phyloP scores from a whole-genome alignment of 2,888 invertebrate genomes.

The Drosophila monieri region DNA sequence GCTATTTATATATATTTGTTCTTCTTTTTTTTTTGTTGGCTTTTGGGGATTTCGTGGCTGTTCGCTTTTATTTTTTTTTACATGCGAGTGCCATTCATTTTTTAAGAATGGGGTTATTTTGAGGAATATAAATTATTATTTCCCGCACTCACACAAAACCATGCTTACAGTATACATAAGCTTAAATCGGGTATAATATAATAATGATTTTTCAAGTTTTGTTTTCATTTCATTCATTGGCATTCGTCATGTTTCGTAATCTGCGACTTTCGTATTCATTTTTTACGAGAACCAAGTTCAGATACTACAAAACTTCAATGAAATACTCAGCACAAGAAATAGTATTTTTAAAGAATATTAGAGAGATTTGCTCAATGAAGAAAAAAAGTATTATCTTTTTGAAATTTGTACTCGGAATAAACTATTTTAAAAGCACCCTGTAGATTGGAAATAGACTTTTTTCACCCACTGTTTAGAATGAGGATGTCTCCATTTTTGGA shows the following conservation, averaged over 20 bases:
- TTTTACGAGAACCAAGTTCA: background rate
- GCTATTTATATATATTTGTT: constrained; percentile 48
- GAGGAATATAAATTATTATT: constrained; percentile 35
- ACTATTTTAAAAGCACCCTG: background rate
- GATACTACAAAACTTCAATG: no score
- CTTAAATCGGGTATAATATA: constrained; percentile 30
- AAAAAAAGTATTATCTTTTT: background rate
- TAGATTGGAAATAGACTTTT: background rate
- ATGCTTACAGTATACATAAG: constrained; percentile 10
- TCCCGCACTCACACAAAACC: constrained; percentile 12
- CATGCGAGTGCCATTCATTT: constrained; percentile 16
- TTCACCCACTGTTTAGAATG: background rate
- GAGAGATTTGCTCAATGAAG: no score
- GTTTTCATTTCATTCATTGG: background rate
- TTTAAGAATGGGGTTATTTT: constrained; percentile 44
- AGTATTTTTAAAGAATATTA: no score
- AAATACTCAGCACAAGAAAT: no score
- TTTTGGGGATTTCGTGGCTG: constrained; percentile 30
- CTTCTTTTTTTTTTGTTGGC: constrained; percentile 27
- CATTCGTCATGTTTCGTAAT: background rate
- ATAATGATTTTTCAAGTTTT: constrained; percentile 37
- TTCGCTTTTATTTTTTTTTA: constrained; percentile 9
- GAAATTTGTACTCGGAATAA: background rate
- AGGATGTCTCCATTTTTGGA: constrained; percentile 7
- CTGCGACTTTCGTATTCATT: background rate